Evolutionary conservation across 2,888 invertebrate genomes (phyloP).

Genomic region (Timema podura): DNA sequence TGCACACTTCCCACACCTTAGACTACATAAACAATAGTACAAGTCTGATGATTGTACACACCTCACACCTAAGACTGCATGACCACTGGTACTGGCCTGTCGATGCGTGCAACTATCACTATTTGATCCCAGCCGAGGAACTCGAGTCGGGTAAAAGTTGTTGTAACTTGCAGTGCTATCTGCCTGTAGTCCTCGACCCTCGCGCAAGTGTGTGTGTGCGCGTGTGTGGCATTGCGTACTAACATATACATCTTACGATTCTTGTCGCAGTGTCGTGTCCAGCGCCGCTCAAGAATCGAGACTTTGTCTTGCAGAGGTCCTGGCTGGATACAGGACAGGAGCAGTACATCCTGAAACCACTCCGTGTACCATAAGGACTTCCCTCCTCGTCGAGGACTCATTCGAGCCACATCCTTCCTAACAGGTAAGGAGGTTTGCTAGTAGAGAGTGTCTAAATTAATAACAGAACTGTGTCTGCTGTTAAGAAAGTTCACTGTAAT

Average conservation of each 20-base stretch:
- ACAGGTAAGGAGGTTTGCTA: constrained; percentile 47
- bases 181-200: too few relatives aligned
- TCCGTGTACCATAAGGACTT: constrained; percentile 84
- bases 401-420: constrained; percentile 60
- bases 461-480: not conserved
- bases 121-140: too few relatives aligned
- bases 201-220: too few relatives aligned
- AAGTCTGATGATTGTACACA: too few relatives aligned
- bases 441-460: constrained; percentile 5
- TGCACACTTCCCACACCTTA: too few relatives aligned
- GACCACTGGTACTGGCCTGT: too few relatives aligned
- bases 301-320: constrained; percentile 87
- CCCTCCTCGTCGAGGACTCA: constrained; percentile 77
- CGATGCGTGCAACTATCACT: too few relatives aligned
- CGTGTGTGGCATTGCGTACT: not conserved
- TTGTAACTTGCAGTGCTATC: too few relatives aligned
- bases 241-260: not conserved
- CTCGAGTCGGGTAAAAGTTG: too few relatives aligned
- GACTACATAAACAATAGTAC: too few relatives aligned
- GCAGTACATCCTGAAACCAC: constrained; percentile 86
- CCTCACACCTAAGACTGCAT: too few relatives aligned
- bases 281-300: constrained; percentile 81
- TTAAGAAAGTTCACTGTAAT: not conserved
- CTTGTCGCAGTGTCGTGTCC: constrained; percentile 71
- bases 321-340: constrained; percentile 85